Evolutionary conservation across 2,888 invertebrate species (phyloP), one percentile per base, ranked within the genome.

Genomic region (Drosophila histrio): DNA sequence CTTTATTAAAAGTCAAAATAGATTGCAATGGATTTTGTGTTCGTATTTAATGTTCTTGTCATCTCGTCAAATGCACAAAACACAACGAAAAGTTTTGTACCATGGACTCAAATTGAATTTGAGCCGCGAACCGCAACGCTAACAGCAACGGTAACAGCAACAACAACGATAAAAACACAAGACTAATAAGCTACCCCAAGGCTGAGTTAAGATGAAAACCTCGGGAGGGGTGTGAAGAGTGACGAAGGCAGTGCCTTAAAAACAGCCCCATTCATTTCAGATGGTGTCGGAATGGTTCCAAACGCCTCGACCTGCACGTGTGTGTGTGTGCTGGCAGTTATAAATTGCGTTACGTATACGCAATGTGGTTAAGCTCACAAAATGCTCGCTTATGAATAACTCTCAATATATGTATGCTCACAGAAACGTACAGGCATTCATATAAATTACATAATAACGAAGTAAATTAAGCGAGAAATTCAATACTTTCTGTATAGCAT

Each of bases 321-420:
- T 13, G 13, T 43, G 13, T 32, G 24, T 32, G 28, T 36, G 47
- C 17, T 73, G 73, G 57, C 73, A 71, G 72, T 62, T 84, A 77
- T 87, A 81, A 81, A 87, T 81, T 77, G 67, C 64, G 66, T 81
- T 80, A 70, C 84, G 81, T 87, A 81, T 87, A 81, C 80, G 81
- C 81, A 77, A 52, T 65, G 73, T 73, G 87, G 70, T 77, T 66
- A 56, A 79, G 59, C 67, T 47, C 59, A 68, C 77, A 83, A 83
- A 83, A 67, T 70, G 66, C 68, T 70, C 67, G 63, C 77, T 79
- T 83, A 83, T 80, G 87, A 86, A 80, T 77, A 39, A 30, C 6
- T 15, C 70, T 50, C 17, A 15, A 32, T 32, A 32, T 49, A 26
- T 24, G 17, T 49, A 26, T 24, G 17, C 46, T 58, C 28, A 64